Conservation (phyloP, 1,140 invertebrate species). For the Megalonaias nervosa region DNA sequence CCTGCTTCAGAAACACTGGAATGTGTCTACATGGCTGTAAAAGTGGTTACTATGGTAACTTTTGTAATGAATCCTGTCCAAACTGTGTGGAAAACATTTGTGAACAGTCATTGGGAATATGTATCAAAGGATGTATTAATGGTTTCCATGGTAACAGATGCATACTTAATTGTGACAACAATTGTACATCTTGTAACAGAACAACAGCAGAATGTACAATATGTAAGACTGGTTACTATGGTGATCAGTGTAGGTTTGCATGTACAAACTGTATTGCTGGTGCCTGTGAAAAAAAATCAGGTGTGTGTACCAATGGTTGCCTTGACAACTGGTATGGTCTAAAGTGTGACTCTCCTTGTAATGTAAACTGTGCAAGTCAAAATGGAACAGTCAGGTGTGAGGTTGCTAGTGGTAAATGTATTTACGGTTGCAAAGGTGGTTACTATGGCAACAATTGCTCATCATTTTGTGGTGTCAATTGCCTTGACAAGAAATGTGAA, state of each 20-base stretch:
- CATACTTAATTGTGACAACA: not conserved
- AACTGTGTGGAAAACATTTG: not conserved
- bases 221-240: slow-evolving; percentile 11
- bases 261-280: slow-evolving; percentile 22
- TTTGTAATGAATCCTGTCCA: not conserved
- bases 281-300: slow-evolving; percentile 13
- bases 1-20: not conserved
- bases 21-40: not conserved
- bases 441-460: slow-evolving; percentile 20
- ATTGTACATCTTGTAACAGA: slow-evolving; percentile 17
- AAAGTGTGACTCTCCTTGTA: slow-evolving; percentile 14
- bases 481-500: slow-evolving; percentile 21
- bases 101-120: not conserved
- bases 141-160: not conserved
- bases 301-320: slow-evolving; percentile 12
- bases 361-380: slow-evolving; percentile 14
- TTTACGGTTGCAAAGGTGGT: slow-evolving; percentile 19
- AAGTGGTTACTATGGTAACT: not conserved
- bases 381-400: slow-evolving; percentile 19
- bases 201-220: slow-evolving; percentile 7
- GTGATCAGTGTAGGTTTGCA: slow-evolving; percentile 11
- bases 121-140: slow-evolving; percentile 5
- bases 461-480: slow-evolving; percentile 11
- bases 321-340: slow-evolving; percentile 7
- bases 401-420: slow-evolving; percentile 13